These are phyloP conservation scores for Hylia prasina DNA, from an alignment of 2,113 vertebrate species.

Conservation along the genomic window DNA sequence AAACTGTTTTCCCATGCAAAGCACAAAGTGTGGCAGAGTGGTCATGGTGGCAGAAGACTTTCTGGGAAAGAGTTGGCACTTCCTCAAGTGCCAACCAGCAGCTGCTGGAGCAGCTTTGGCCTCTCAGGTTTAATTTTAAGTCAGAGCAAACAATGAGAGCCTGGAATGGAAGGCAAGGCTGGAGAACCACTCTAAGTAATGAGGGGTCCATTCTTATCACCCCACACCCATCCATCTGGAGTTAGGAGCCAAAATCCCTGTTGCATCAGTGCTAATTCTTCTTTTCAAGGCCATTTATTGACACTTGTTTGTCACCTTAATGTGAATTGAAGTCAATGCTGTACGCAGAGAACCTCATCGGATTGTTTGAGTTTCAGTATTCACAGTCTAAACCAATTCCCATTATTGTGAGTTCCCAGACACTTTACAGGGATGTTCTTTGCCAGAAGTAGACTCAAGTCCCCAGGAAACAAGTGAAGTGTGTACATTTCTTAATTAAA, in stretches of 20 bases:
- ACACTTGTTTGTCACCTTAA: background rate
- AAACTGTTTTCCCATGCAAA: background rate
- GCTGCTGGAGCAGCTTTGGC: background rate
- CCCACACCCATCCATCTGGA: rapidly evolving
- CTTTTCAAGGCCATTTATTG: background rate
- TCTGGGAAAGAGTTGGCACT: background rate
- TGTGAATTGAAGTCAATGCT: rapidly evolving
- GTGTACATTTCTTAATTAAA: background rate
- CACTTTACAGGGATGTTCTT: background rate
- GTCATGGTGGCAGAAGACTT: background rate
- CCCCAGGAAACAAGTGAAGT: background rate
- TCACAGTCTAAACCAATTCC: background rate
- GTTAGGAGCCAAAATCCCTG: background rate
- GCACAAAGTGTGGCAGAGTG: background rate
- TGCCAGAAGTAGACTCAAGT: background rate
- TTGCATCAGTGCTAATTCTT: background rate
- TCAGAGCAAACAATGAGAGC: background rate
- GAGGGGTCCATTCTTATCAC: background rate
- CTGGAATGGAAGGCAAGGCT: background rate
- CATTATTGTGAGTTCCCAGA: background rate
- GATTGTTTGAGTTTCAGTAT: background rate
- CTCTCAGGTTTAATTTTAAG: background rate
- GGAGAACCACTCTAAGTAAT: background rate
- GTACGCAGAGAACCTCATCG: background rate
- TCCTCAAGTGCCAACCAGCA: background rate